Percentiles rank a stretch among this genome's conserved stretches.
Evolutionary conservation across 2,888 invertebrate genomes (phyloP).

Genomic region (Bellardia pandia): DNA sequence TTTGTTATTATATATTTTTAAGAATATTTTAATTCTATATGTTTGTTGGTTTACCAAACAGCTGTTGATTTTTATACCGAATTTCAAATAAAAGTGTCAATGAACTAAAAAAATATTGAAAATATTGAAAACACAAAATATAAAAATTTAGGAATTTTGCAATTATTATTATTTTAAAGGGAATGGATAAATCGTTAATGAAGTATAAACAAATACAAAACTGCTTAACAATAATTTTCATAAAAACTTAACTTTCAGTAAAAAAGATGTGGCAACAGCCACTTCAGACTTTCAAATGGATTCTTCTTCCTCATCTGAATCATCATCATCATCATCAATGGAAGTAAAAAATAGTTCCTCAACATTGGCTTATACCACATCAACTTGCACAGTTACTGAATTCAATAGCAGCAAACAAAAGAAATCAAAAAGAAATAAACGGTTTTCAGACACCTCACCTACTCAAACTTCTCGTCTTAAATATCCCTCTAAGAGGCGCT

Average conservation of each 20-base stretch:
- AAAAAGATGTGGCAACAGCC: conserved; percentile 28
- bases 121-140: not conserved
- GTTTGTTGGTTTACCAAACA: not conserved
- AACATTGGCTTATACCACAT: not conserved
- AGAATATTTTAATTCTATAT: not conserved
- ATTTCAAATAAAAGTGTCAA: not conserved
- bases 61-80: not conserved
- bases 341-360: not conserved
- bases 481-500: no score
- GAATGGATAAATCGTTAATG: not conserved
- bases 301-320: not conserved
- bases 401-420: not conserved
- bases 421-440: not conserved
- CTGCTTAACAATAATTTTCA: not conserved
- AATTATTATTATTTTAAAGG: not conserved
- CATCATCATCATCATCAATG: not conserved
- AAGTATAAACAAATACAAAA: not conserved
- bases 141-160: not conserved
- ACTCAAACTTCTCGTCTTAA: no score
- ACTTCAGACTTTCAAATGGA: conserved; percentile 14
- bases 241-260: not conserved
- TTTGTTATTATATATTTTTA: no score
- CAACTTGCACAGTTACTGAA: not conserved
- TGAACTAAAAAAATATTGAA: not conserved
- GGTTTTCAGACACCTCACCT: not conserved